Evolutionary conservation across 2,797 vertebrate genomes (phyloP).

Genomic region (Ficedula albicollis): DNA sequence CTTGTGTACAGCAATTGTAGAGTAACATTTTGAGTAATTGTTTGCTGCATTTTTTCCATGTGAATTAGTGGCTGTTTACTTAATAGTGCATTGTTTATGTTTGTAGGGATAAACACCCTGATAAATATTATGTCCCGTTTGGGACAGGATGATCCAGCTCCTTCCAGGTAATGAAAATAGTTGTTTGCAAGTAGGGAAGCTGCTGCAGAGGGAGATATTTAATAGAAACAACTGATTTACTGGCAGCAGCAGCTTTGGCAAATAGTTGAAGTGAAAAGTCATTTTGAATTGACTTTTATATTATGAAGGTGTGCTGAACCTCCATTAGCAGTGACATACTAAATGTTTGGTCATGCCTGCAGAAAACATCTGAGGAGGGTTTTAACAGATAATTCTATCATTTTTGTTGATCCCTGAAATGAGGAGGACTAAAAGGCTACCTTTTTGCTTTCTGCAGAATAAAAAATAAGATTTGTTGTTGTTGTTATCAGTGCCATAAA

Average conservation of each 20-base stretch:
- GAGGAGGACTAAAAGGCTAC: not conserved
- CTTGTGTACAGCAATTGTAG: not conserved
- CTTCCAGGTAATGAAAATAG: slow-evolving; percentile 86
- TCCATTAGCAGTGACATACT: not conserved
- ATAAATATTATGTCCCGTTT: slow-evolving; percentile 99
- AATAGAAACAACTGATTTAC: not conserved
- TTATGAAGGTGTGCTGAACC: not conserved
- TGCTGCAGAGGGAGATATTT: not conserved
- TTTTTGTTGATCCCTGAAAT: slow-evolving; percentile 1
- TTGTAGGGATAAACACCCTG: slow-evolving; percentile 94
- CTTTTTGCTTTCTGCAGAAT: not conserved
- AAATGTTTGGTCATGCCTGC: not conserved
- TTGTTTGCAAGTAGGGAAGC: not conserved
- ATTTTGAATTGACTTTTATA: not conserved
- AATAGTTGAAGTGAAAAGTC: not conserved
- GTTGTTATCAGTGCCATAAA: not conserved
- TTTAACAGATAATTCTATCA: not conserved
- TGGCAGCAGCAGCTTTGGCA: not conserved
- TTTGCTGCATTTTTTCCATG: not conserved
- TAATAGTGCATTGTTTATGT: slow-evolving; percentile 40
- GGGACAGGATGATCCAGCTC: slow-evolving; percentile 96
- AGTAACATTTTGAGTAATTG: not conserved
- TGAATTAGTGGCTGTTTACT: not conserved
- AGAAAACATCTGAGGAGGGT: not conserved
- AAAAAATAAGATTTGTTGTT: not conserved